Conservation (phyloP, 2,888 invertebrate species). For the Cartodere bifasciata region DNA sequence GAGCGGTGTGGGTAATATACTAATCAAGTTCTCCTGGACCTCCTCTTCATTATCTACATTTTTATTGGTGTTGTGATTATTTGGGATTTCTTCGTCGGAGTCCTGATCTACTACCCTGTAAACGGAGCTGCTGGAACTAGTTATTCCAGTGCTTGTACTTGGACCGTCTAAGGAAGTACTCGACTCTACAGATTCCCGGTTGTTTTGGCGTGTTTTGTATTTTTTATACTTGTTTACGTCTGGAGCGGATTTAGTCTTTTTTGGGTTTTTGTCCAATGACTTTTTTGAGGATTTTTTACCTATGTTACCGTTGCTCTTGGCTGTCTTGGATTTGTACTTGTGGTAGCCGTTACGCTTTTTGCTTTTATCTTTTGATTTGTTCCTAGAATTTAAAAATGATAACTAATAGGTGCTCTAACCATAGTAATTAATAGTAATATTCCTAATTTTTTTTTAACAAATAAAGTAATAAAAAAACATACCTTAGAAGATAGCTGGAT, state of each 20-base stretch:
- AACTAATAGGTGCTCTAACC: too few species aligned
- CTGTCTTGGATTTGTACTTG: conserved; percentile 17
- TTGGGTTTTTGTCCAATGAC: conserved; percentile 13
- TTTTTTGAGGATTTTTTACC: conserved; percentile 17
- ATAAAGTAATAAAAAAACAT: conserved; percentile 6
- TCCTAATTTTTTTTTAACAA: neutral
- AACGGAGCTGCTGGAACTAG: conserved; percentile 23
- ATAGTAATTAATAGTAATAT: too few species aligned
- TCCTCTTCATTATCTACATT: conserved; percentile 18
- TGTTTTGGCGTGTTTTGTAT: conserved; percentile 26
- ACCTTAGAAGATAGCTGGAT: conserved; percentile 30
- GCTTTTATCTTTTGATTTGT: conserved; percentile 17
- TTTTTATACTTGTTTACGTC: conserved; percentile 19
- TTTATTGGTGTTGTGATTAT: conserved; percentile 17
- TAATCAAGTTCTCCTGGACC: conserved; percentile 40
- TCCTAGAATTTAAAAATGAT: conserved; percentile 15
- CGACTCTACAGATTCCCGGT: conserved; percentile 23
- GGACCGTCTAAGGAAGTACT: conserved; percentile 44
- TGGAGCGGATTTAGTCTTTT: conserved; percentile 15
- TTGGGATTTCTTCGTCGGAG: conserved; percentile 44
- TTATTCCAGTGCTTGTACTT: conserved; percentile 52
- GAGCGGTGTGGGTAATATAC: conserved; percentile 45
- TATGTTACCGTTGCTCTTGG: conserved; percentile 16
- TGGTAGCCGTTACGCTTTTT: conserved; percentile 10
- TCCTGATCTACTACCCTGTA: conserved; percentile 39